Evolutionary conservation across 2,113 vertebrate genomes (phyloP).

Genomic region (Scopus umbretta): DNA sequence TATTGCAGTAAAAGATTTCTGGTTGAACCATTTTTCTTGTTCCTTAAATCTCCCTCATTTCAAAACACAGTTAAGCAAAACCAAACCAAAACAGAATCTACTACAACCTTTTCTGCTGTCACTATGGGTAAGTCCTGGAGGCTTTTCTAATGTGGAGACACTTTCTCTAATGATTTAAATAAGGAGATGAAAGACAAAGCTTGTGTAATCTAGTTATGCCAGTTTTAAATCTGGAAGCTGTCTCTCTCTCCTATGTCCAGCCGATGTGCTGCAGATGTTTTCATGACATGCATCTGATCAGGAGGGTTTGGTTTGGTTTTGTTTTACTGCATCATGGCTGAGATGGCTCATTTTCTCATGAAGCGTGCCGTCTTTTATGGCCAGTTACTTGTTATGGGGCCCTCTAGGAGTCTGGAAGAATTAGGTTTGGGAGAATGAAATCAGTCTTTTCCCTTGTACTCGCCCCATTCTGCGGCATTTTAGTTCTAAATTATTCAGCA

Average conservation of each 20-base stretch:
- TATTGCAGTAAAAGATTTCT: neutral
- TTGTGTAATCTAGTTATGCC: neutral
- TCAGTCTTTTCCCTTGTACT: neutral
- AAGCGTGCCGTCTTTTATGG: neutral
- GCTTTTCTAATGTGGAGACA: neutral
- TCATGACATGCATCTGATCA: neutral
- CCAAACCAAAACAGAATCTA: neutral
- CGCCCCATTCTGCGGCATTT: neutral
- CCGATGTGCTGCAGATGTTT: neutral
- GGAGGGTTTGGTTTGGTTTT: neutral
- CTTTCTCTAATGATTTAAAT: neutral
- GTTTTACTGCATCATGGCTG: neutral
- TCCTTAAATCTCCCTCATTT: neutral
- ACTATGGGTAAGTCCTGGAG: neutral
- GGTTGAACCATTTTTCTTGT: neutral
- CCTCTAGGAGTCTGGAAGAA: neutral
- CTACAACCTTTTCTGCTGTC: neutral
- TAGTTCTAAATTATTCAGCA: neutral
- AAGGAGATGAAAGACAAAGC: neutral
- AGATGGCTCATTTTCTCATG: neutral
- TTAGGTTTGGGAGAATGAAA: neutral
- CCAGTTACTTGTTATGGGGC: neutral
- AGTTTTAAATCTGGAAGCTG: neutral
- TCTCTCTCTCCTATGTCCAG: neutral
- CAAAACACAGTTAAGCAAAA: neutral